phyloP scores from a whole-genome alignment of 2,113 vertebrate species.

The Lethenteron reissneri region DNA sequence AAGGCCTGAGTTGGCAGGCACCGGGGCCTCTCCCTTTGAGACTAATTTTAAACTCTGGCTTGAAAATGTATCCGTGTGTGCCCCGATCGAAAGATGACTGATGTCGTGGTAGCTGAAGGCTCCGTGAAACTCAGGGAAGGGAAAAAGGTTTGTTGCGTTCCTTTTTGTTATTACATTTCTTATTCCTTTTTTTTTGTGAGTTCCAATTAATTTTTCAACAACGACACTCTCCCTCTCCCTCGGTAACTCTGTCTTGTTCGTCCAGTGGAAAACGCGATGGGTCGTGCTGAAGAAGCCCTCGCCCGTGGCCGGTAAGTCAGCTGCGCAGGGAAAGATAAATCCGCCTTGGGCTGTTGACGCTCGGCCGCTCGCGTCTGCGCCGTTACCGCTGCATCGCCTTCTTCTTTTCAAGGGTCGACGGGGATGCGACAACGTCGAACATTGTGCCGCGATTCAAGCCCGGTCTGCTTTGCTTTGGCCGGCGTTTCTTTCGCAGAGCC shows the following conservation, averaged over 20 bases:
- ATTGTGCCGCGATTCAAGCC: too few relatives aligned
- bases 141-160: background rate
- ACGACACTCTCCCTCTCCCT: background rate
- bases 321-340: background rate
- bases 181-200: background rate
- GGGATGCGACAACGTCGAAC: too few relatives aligned
- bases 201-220: background rate
- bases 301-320: slow-evolving; percentile 5
- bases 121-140: slow-evolving; percentile 5
- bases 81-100: slow-evolving; percentile 6
- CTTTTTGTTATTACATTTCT: background rate
- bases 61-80: slow-evolving; percentile 4
- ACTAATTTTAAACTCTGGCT: slow-evolving; percentile 1
- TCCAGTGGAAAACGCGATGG: slow-evolving; percentile 5
- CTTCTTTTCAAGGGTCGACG: too few relatives aligned
- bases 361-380: too few relatives aligned
- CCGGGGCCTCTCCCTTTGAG: background rate
- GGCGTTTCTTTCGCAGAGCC: too few relatives aligned
- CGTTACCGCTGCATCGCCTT: too few relatives aligned
- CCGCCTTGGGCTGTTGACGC: too few relatives aligned
- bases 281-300: slow-evolving; percentile 4
- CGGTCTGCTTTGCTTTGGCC: too few relatives aligned
- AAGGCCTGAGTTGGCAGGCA: too few relatives aligned
- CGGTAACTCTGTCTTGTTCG: background rate
- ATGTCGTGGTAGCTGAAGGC: slow-evolving; percentile 4